These are phyloP conservation scores for Polietes domitor DNA, from an alignment of 2,888 invertebrate genomes.

Conservation along the genomic window DNA sequence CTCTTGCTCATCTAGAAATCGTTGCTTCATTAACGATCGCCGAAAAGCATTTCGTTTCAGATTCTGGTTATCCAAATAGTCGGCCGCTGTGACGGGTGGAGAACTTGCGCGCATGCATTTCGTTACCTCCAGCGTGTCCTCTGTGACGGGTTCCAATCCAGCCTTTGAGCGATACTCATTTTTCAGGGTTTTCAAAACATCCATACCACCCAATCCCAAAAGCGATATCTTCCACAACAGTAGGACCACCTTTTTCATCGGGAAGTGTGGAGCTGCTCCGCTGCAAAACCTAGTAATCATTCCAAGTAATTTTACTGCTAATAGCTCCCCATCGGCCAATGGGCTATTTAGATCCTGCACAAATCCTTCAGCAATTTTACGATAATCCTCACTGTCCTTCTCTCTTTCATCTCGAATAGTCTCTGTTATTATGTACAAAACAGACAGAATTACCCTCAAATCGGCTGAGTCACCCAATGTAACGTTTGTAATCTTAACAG, in stretches of 20 bases:
- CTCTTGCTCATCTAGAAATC: constrained; percentile 91
- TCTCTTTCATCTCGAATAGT: constrained; percentile 89
- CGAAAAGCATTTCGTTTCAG: constrained; percentile 88
- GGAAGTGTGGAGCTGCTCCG: constrained; percentile 97
- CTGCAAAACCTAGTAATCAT: constrained; percentile 99
- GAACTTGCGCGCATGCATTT: constrained; percentile 96
- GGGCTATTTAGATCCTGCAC: constrained; percentile 82
- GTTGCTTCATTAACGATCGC: constrained; percentile 92
- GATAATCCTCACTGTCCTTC: constrained; percentile 80
- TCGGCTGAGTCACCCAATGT: constrained; percentile 95
- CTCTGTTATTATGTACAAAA: constrained; percentile 97
- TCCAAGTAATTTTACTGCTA: constrained; percentile 93
- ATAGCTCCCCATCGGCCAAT: constrained; percentile 88
- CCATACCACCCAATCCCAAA: constrained; percentile 95
- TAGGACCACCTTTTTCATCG: constrained; percentile 98
- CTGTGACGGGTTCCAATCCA: constrained; percentile 89
- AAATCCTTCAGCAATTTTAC: constrained; percentile 82
- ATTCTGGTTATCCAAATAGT: constrained; percentile 93
- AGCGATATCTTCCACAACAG: constrained; percentile 97
- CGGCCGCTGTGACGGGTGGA: constrained; percentile 95
- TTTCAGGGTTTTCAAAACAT: constrained; percentile 90
- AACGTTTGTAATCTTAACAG: constrained; percentile 87
- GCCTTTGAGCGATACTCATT: constrained; percentile 85
- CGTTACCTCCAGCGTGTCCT: constrained; percentile 97
- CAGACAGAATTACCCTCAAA: constrained; percentile 94